Base-by-base conservation (phyloP, 2,113 vertebrate genomes). In the Labeo rohita region DNA sequence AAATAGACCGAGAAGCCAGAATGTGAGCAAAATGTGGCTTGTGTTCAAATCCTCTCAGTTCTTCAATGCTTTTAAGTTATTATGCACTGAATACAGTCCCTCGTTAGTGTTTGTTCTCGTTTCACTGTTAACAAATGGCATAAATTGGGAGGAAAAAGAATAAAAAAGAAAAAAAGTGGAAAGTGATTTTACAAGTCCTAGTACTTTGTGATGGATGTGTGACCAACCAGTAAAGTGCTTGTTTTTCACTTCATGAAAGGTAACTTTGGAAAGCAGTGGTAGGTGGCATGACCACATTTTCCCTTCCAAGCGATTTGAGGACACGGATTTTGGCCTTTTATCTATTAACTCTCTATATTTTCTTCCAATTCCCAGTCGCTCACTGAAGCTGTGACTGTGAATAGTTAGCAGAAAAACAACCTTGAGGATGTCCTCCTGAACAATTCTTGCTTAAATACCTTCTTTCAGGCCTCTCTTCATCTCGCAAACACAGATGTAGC, bases 401-500 rank as follows among this genome's bases (percentile, higher is more conserved):
- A 54, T 16, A 9, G 45, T 82, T 80, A 18, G 45, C 47, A 68
- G 63, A 68, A 21, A 80, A 82, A 68, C 45, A 68, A 11, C 63
- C 8, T 68, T 52, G 47, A 36, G 18, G 34, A 28, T 83, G 65
- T 43, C 28, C 65, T 36, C 45, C 15, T 52, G 34, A 72, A 83
- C 28, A 39, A 72, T 83, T 70, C 23, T 54, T 68, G 45, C 45
- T 21, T 83, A 72, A 83, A 54, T 54, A 39, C 81, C 2, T 66
- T 36, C 61, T 68, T 82, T 70, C 63, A 52, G 45, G 0, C 59
- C 21, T 80, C 78, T 65, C n/a, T 12, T 80, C 78, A 16, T 80
- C 78, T 63, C n/a, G 3, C 21, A 65, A 45, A 47, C 78, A 65
- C 78, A 65, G 78, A 82, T 68, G 45, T 50, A 82, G 63, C 49